Conservation (phyloP, 2,888 invertebrate species). For the Harpagoxenus sublaevis region DNA sequence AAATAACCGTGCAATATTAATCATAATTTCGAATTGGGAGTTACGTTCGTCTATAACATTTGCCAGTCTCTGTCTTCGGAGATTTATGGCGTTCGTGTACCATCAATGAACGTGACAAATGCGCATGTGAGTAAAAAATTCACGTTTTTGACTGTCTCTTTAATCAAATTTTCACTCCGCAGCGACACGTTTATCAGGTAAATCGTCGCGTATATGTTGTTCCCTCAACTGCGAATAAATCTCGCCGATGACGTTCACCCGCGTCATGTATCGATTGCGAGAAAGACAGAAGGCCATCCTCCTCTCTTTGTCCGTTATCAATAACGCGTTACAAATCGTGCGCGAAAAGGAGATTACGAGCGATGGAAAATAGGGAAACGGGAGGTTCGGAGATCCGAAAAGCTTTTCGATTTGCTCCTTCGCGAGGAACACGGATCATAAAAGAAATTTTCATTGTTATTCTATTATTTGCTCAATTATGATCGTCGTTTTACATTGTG, state of each 20-base stretch:
- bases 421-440: conserved; percentile 53
- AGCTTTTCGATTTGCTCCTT: conserved; percentile 52
- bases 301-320: conserved; percentile 37
- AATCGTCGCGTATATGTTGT: conserved; percentile 10
- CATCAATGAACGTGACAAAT: conserved; percentile 24
- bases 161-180: conserved; percentile 44
- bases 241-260: conserved; percentile 36
- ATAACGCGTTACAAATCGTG: conserved; percentile 32
- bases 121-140: conserved; percentile 6
- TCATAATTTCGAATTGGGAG: conserved; percentile 9
- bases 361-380: not conserved
- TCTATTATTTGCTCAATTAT: conserved; percentile 80
- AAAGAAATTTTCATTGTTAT: conserved; percentile 76
- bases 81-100: conserved; percentile 16
- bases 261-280: conserved; percentile 46
- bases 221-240: conserved; percentile 44
- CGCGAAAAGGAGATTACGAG: conserved; percentile 30
- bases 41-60: conserved; percentile 10
- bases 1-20: conserved; percentile 38
- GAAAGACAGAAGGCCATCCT: not conserved
- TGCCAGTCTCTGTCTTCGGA: not conserved
- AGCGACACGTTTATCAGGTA: conserved; percentile 45
- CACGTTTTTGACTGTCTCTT: conserved; percentile 6
- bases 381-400: conserved; percentile 16
- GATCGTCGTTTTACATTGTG: conserved; percentile 51